Evolutionary conservation across 2,888 invertebrate species (phyloP).

Genomic region (Pecten maximus): DNA sequence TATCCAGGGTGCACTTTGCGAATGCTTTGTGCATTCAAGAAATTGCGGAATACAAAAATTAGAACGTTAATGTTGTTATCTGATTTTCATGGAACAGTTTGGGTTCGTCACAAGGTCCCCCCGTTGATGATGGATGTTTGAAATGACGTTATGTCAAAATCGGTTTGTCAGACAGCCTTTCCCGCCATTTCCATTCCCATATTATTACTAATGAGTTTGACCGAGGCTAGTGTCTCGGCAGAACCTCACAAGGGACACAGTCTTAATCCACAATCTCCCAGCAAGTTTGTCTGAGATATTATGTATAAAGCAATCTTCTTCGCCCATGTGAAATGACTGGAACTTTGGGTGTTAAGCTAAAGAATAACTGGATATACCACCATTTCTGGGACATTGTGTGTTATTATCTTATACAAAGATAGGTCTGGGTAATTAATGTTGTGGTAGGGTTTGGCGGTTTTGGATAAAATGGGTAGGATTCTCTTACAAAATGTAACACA

Average conservation of each 20-base stretch:
- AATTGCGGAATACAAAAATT: conserved; percentile 36
- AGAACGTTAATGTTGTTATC: conserved; percentile 40
- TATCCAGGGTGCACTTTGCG: conserved; percentile 48
- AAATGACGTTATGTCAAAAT: conserved; percentile 35
- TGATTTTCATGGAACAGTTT: conserved; percentile 4
- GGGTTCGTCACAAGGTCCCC: conserved; percentile 30
- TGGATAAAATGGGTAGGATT: too few species aligned
- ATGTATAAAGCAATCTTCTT: neutral
- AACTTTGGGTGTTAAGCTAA: neutral
- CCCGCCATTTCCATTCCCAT: conserved; percentile 1
- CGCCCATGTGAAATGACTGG: neutral
- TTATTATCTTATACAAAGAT: too few species aligned
- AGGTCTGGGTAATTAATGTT: too few species aligned
- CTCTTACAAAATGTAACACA: too few species aligned
- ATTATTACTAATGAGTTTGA: conserved; percentile 29
- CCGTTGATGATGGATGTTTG: neutral
- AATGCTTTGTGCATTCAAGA: conserved; percentile 43
- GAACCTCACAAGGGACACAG: neutral
- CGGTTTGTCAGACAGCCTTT: conserved; percentile 28
- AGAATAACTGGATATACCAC: neutral
- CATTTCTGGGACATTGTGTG: neutral
- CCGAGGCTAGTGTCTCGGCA: neutral
- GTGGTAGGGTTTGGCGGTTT: too few species aligned
- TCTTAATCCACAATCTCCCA: neutral
- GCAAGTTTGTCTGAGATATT: neutral